Percentiles rank a stretch among this genome's conserved stretches.
These are phyloP conservation scores for Acromyrmex heyeri DNA, from an alignment of 1,140 invertebrate species.

Conservation along the genomic window DNA sequence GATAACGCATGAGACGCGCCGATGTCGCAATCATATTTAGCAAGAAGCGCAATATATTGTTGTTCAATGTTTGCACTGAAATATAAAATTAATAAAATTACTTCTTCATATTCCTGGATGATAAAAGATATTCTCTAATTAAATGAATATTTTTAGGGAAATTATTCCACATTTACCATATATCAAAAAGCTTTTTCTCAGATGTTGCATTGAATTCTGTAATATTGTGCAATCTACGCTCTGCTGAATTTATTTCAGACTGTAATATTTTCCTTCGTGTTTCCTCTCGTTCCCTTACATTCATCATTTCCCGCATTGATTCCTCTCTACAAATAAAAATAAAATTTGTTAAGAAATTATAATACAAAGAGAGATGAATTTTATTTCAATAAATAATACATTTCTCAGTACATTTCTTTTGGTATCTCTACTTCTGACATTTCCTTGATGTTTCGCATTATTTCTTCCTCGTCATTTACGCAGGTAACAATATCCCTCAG, in stretches of 20 bases:
- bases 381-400: conserved; percentile 11
- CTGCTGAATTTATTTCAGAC: conserved; percentile 31
- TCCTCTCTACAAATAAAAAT: conserved; percentile 29
- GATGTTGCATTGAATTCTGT: conserved; percentile 7
- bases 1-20: background rate
- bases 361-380: background rate
- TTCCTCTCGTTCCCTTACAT: conserved; percentile 20
- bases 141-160: background rate
- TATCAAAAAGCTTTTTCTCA: conserved; percentile 23
- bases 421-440: conserved; percentile 39
- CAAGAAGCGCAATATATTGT: conserved; percentile 4
- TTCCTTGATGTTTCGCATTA: conserved; percentile 37
- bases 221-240: background rate
- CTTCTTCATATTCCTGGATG: background rate
- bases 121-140: background rate
- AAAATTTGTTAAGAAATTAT: conserved; percentile 4
- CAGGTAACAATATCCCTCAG: conserved; percentile 20
- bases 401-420: conserved; percentile 41
- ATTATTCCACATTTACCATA: conserved; percentile 1
- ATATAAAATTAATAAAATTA: background rate
- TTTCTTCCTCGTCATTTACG: conserved; percentile 25
- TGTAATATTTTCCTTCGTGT: background rate
- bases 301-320: conserved; percentile 22
- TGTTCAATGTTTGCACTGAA: conserved; percentile 28
- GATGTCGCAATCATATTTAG: conserved; percentile 42